phyloP scores from a whole-genome alignment of 2,113 vertebrate genomes.

The Syngnathus floridae region DNA sequence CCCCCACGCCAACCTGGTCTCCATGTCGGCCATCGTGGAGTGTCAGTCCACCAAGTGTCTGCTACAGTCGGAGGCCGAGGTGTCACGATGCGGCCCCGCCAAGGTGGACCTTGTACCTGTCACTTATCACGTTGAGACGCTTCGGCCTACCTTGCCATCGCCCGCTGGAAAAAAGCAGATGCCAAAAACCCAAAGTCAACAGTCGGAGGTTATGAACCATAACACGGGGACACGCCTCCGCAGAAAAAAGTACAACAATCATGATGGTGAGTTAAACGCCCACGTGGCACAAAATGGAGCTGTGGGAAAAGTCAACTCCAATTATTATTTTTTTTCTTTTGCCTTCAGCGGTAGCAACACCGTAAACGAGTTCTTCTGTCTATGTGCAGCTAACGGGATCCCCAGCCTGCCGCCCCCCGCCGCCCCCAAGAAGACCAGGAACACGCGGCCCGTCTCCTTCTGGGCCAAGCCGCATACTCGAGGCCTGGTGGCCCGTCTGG shows the following conservation, averaged over 20 bases:
- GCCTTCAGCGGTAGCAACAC: no score
- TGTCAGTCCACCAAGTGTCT: slow-evolving; percentile 82
- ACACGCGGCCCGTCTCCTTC: slow-evolving; percentile 54
- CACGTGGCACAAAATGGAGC: no score
- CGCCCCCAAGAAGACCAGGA: slow-evolving; percentile 53
- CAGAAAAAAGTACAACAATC: slow-evolving; percentile 66
- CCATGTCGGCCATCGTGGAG: slow-evolving; percentile 77
- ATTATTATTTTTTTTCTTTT: no score
- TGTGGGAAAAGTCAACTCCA: background rate
- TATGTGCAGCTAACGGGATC: slow-evolving; percentile 56
- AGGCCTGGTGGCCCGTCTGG: slow-evolving; percentile 20
- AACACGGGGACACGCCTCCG: slow-evolving; percentile 58
- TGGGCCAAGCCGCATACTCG: slow-evolving; percentile 67
- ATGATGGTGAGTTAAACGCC: slow-evolving; percentile 57
- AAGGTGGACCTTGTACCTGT: slow-evolving; percentile 20
- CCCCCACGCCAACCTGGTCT: slow-evolving; percentile 70
- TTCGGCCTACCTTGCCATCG: slow-evolving; percentile 2
- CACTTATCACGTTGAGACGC: slow-evolving; percentile 15
- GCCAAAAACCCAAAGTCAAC: slow-evolving; percentile 43
- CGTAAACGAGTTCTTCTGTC: background rate
- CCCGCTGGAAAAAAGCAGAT: slow-evolving; percentile 28
- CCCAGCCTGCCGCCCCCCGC: slow-evolving; percentile 42
- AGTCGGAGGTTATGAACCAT: slow-evolving; percentile 38
- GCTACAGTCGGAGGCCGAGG: slow-evolving; percentile 68
- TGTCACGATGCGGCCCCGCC: slow-evolving; percentile 14